Evolutionary conservation across 1,140 invertebrate genomes (phyloP).

Genomic region (Sminthurinus signatus): DNA sequence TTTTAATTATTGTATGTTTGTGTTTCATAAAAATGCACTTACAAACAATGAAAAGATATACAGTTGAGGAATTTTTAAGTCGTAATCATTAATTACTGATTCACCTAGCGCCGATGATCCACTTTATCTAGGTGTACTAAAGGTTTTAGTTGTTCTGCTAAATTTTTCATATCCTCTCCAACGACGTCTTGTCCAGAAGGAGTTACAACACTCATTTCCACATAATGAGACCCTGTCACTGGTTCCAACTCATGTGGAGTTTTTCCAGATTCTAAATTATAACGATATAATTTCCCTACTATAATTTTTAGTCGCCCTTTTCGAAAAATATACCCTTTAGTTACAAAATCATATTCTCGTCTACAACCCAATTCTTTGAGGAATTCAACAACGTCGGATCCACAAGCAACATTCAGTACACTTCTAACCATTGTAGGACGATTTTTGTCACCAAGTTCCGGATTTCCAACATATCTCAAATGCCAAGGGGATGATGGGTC

Average conservation of each 20-base stretch:
- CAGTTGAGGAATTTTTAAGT: too few species aligned
- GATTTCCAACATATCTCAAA: conserved; percentile 32
- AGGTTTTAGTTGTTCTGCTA: conserved; percentile 90
- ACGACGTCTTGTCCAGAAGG: conserved; percentile 88
- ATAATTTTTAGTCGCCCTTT: conserved; percentile 96
- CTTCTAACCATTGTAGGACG: conserved; percentile 81
- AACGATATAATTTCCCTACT: conserved; percentile 78
- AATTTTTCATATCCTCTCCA: conserved; percentile 89
- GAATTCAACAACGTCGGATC: conserved; percentile 82
- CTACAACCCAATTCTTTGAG: conserved; percentile 83
- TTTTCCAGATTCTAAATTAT: conserved; percentile 67
- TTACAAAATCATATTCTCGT: conserved; percentile 88
- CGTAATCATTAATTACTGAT: conserved; percentile 14
- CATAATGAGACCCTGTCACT: conserved; percentile 85
- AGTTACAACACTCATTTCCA: conserved; percentile 89
- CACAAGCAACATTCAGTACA: conserved; percentile 86
- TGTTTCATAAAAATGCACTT: too few species aligned
- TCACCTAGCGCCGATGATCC: conserved; percentile 49
- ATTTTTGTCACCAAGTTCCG: conserved; percentile 63
- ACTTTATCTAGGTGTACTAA: conserved; percentile 84
- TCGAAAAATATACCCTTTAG: conserved; percentile 89
- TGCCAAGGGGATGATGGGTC: conserved; percentile 75
- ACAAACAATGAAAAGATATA: too few species aligned
- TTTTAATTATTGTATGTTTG: too few species aligned
- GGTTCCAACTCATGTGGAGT: conserved; percentile 62